phyloP scores from a whole-genome alignment of 2,113 vertebrate genomes.

The Phalacrocorax pelagicus region DNA sequence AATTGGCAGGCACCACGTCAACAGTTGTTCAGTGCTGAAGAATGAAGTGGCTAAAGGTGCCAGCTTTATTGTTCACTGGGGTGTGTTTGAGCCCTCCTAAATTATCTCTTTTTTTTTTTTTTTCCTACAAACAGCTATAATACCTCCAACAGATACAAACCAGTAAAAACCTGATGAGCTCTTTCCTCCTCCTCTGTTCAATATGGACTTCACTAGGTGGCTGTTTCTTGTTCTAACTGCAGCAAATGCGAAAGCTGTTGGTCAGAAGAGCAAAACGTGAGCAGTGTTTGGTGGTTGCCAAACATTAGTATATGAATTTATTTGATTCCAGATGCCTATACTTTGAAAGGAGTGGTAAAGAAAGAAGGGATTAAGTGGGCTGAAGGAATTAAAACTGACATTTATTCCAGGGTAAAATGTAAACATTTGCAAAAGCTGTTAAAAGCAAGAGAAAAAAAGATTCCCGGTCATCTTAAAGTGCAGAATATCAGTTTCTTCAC shows the following conservation, averaged over 20 bases:
- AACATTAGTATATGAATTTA: background rate
- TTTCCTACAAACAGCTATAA: background rate
- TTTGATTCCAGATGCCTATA: background rate
- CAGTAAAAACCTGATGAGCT: background rate
- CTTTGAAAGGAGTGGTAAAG: background rate
- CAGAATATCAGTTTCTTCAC: background rate
- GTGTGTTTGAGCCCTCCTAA: background rate
- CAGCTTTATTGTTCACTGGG: fast-evolving
- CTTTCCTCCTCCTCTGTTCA: background rate
- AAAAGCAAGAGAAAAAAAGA: background rate
- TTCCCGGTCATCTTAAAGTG: background rate
- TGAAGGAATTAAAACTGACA: slow-evolving; percentile 19
- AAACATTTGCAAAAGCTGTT: background rate
- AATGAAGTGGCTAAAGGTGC: background rate
- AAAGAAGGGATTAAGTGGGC: background rate
- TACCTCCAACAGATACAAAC: background rate
- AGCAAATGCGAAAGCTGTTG: background rate
- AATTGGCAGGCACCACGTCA: background rate
- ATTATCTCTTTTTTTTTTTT: background rate
- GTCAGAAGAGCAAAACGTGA: background rate
- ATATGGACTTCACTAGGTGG: background rate
- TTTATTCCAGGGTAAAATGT: background rate
- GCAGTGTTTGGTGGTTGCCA: background rate
- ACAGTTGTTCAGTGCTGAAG: background rate
- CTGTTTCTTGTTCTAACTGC: background rate